These are phyloP conservation scores for Sipha flava DNA, from an alignment of 1,140 invertebrate species.

Conservation along the genomic window DNA sequence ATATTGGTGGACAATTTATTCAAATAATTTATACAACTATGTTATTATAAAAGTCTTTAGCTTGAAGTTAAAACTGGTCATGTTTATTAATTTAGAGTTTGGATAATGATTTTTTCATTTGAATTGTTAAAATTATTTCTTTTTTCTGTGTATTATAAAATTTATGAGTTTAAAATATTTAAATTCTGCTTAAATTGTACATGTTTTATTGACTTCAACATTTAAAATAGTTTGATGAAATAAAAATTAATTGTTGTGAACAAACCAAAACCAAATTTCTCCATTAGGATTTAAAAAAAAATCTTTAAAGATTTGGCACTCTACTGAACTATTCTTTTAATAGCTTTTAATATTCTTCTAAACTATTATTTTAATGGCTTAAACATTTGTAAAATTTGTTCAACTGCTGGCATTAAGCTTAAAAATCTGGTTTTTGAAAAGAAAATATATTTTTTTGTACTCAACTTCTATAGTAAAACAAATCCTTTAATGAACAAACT, in stretches of 20 bases:
- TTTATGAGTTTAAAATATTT: neutral
- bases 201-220: neutral
- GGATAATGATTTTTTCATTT: neutral
- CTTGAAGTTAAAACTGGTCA: neutral
- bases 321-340: no score
- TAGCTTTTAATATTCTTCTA: no score
- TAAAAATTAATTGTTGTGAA: neutral
- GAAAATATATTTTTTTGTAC: conserved; percentile 38
- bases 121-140: neutral
- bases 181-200: neutral
- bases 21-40: neutral
- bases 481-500: conserved; percentile 38
- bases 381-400: neutral
- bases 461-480: conserved; percentile 37
- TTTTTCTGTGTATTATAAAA: neutral
- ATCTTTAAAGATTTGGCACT: neutral
- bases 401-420: conserved; percentile 28
- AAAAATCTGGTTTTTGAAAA: conserved; percentile 38
- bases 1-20: neutral
- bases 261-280: neutral
- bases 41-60: neutral
- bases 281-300: neutral
- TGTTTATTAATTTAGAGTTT: neutral
- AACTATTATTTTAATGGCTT: neutral
- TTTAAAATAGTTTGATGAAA: conserved; percentile 1